A percentile compares a stretch with the other conserved stretches of the same genome.
Conservation (phyloP, 2,797 vertebrate species). For the Borostomias antarcticus region DNA sequence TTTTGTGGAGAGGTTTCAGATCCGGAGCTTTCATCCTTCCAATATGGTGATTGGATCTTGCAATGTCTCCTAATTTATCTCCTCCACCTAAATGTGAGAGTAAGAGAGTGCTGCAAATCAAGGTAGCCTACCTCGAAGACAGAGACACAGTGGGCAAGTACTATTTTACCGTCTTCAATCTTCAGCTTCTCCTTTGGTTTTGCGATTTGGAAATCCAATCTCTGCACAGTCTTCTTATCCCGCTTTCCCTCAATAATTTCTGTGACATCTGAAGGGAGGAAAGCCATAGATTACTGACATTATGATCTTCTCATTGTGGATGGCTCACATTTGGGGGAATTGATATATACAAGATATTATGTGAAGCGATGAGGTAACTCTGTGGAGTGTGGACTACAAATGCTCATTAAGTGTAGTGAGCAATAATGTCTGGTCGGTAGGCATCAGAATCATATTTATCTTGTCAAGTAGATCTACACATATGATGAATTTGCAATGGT, state of each 20-base stretch:
- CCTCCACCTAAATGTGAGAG: slow-evolving; percentile 78
- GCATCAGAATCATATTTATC: no score
- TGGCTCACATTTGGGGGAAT: no score
- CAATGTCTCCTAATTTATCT: slow-evolving; percentile 92
- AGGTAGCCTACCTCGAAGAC: neutral
- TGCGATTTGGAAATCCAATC: slow-evolving; percentile 87
- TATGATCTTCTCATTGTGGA: neutral
- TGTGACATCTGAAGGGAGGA: slow-evolving; percentile 39
- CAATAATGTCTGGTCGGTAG: no score
- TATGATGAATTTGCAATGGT: no score
- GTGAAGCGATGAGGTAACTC: no score
- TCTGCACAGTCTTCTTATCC: slow-evolving; percentile 90
- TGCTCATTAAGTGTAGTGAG: neutral
- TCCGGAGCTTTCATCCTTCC: slow-evolving; percentile 91
- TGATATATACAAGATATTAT: no score
- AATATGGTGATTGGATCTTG: slow-evolving; percentile 87
- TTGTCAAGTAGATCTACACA: no score
- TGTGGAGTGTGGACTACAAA: neutral
- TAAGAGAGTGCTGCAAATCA: neutral
- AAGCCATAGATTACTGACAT: neutral
- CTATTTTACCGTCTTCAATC: slow-evolving; percentile 82
- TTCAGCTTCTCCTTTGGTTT: slow-evolving; percentile 86
- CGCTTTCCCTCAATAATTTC: slow-evolving; percentile 91
- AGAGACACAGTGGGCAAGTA: neutral
- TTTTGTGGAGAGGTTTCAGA: slow-evolving; percentile 90